These are phyloP conservation scores for Colius striatus DNA, from an alignment of 2,113 vertebrate genomes.

Conservation along the genomic window DNA sequence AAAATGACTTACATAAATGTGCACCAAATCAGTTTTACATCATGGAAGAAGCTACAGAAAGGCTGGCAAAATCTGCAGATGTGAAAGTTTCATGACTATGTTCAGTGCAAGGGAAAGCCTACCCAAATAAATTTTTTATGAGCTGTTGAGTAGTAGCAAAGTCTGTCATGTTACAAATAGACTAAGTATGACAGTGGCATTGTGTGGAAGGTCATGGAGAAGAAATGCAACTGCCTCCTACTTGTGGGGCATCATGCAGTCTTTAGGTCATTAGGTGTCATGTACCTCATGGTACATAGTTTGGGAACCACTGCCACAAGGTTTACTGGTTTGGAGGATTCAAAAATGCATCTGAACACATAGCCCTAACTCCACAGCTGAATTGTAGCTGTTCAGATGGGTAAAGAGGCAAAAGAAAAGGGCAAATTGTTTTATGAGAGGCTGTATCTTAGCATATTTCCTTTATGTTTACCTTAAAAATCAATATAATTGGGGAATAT, in stretches of 20 bases:
- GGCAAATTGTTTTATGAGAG: not conserved
- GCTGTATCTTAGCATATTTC: not conserved
- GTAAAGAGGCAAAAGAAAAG: not conserved
- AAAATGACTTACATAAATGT: not conserved
- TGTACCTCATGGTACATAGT: accelerated
- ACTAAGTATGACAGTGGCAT: not conserved
- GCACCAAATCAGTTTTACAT: not conserved
- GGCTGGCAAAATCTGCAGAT: not conserved
- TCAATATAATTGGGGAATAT: not conserved
- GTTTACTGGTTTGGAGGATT: not conserved
- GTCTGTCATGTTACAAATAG: not conserved
- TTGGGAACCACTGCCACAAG: accelerated
- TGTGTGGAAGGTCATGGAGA: not conserved
- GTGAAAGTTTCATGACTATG: not conserved
- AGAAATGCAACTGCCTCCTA: not conserved
- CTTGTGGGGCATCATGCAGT: too few species aligned
- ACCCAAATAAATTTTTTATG: not conserved
- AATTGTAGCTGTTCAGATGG: not conserved
- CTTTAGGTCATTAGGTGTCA: not conserved
- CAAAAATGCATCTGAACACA: not conserved
- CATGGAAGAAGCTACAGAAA: not conserved
- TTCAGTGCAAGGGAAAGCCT: not conserved
- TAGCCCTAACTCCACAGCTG: not conserved
- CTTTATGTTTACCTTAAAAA: not conserved
- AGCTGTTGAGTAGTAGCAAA: not conserved